A percentile compares a stretch with the other conserved stretches of the same genome.
Conservation (phyloP, 2,888 invertebrate species). For the Clanis bilineata region DNA sequence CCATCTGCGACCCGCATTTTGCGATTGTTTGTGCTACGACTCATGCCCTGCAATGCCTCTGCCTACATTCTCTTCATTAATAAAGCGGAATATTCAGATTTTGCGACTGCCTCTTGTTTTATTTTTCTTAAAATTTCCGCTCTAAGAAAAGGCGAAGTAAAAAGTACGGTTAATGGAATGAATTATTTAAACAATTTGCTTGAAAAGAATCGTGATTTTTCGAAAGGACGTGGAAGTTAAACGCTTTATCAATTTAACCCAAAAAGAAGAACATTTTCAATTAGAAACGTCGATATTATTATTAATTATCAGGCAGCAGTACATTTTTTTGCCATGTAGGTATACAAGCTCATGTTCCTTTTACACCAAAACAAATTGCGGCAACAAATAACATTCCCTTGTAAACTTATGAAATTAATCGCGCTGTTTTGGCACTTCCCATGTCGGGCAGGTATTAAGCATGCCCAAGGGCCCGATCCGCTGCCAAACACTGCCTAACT, state of each 20-base stretch:
- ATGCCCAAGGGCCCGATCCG: constrained; percentile 42
- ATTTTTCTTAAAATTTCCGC: constrained; percentile 26
- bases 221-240: background rate
- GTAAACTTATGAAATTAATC: constrained; percentile 59
- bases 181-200: constrained; percentile 1
- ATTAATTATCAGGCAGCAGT: too few species aligned
- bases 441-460: constrained; percentile 43
- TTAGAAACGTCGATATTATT: background rate
- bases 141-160: background rate
- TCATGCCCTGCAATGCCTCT: constrained; percentile 39
- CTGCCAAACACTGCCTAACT: constrained; percentile 49
- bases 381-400: constrained; percentile 46
- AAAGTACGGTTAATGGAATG: background rate
- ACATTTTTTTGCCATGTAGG: too few species aligned
- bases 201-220: background rate
- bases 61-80: constrained; percentile 42
- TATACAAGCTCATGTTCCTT: background rate
- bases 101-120: constrained; percentile 31
- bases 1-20: constrained; percentile 64
- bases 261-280: background rate
- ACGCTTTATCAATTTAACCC: background rate
- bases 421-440: constrained; percentile 45
- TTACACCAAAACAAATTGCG: background rate
- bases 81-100: constrained; percentile 45
- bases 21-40: constrained; percentile 58